phyloP scores from a whole-genome alignment of 2,888 invertebrate genomes.

The Epirrhoe alternata region DNA sequence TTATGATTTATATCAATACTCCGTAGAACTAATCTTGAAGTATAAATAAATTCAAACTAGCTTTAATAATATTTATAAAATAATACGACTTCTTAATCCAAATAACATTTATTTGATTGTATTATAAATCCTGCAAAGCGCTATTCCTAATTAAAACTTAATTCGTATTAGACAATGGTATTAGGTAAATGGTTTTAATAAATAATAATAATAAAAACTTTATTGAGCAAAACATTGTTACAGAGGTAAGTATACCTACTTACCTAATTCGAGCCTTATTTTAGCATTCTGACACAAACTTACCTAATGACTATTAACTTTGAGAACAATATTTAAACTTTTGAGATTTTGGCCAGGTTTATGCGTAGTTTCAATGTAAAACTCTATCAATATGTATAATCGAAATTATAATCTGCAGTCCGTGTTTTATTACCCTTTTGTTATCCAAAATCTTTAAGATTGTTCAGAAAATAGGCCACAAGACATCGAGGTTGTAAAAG shows the following conservation, averaged over 20 bases:
- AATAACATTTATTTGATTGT: constrained; percentile 3
- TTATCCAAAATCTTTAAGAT: not conserved
- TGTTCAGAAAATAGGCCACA: constrained; percentile 42
- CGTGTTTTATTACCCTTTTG: not conserved
- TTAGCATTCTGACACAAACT: too few species aligned
- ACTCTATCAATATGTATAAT: not conserved
- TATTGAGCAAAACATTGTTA: too few species aligned
- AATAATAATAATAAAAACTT: too few species aligned
- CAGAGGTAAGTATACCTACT: too few species aligned
- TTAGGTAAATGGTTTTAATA: not conserved
- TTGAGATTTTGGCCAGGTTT: too few species aligned
- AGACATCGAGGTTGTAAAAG: constrained; percentile 43
- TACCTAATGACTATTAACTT: too few species aligned
- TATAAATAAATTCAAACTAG: not conserved
- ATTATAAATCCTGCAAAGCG: constrained; percentile 11
- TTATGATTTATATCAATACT: not conserved
- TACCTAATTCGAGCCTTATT: too few species aligned
- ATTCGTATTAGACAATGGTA: constrained; percentile 8
- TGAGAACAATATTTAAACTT: too few species aligned
- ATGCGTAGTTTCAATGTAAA: too few species aligned
- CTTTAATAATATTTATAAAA: constrained; percentile 5
- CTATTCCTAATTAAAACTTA: constrained; percentile 2
- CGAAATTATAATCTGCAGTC: constrained; percentile 5
- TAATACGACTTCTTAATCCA: not conserved
- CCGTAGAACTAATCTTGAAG: not conserved